Percentiles rank a stretch among this genome's conserved stretches.
These are phyloP conservation scores for Lagodon rhomboides DNA, from an alignment of 2,797 vertebrate species.

Conservation along the genomic window DNA sequence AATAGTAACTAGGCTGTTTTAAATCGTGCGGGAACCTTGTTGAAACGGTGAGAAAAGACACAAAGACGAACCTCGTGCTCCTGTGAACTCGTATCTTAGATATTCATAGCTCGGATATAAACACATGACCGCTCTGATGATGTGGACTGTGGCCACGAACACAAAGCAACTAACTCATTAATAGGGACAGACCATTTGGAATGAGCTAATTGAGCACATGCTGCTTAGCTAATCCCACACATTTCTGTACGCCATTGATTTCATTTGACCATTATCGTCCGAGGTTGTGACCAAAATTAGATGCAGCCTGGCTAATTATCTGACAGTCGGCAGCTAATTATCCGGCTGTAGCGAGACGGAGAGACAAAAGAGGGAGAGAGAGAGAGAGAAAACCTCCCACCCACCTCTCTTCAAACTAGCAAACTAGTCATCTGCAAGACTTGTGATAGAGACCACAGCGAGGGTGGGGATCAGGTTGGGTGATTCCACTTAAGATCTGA, in stretches of 20 bases:
- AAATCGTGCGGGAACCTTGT: constrained; percentile 18
- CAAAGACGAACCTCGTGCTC: background rate
- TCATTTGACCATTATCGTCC: constrained; percentile 80
- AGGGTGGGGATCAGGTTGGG: constrained; percentile 44
- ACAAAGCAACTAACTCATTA: constrained; percentile 60
- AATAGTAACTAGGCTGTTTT: constrained; percentile 35
- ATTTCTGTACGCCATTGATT: constrained; percentile 76
- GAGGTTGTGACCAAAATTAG: constrained; percentile 83
- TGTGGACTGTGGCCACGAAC: constrained; percentile 54
- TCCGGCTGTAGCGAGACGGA: constrained; percentile 60
- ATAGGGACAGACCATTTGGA: constrained; percentile 64
- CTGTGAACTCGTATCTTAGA: constrained; percentile 1
- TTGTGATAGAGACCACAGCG: constrained; percentile 37
- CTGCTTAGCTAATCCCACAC: constrained; percentile 75
- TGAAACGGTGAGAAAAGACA: constrained; percentile 7
- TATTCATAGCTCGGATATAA: constrained; percentile 47
- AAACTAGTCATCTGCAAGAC: constrained; percentile 43
- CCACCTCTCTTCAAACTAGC: constrained; percentile 29
- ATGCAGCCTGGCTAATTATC: constrained; percentile 81
- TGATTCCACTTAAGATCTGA: constrained; percentile 59
- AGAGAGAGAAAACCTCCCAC: constrained; percentile 29
- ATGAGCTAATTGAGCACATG: constrained; percentile 73
- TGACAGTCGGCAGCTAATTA: constrained; percentile 82
- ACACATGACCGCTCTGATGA: constrained; percentile 43
- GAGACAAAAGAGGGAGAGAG: constrained; percentile 46